Base-by-base conservation (phyloP, 2,888 invertebrate species). In the Ptychoptera contaminata region DNA sequence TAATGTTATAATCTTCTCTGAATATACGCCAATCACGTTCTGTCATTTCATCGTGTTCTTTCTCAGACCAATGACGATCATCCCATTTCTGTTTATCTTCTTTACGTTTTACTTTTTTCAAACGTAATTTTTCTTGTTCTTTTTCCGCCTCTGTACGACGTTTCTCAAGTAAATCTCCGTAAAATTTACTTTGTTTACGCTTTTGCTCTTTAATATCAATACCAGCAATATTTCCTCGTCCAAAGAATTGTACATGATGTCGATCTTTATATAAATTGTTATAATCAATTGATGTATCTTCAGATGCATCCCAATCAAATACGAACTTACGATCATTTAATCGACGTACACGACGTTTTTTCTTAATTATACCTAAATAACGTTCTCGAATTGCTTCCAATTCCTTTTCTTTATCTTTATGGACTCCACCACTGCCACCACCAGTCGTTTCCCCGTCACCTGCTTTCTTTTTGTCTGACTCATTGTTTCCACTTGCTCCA, bases 11-110 rank as follows among this genome's bases (percentile, higher is more conserved):
- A 68, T 99, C 98, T 67, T 99, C 98, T 51, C 96, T 77, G 63
- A 99, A 99, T 56, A 99, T 99, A 64, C 98, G 79, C 98, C 98
- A 99, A 70, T 99, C 98, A 55, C 98, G 74, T 63, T 99, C 97
- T 0, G 88, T 91, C 98, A 99, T 99, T 65, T 97, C 94, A 43
- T 81, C 79, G 1, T 82, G 68, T 9, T 80, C 80, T 62, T 98
- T 98, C 58, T 97, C 94, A 4, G 88, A 85, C 98, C 98, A 99
- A 64, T 99, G 98, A 6, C 98, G 77, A 62, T 99, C 97, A 65
- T 98, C 98, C 90, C 92, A 97, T 58, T 91, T 85, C 59, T 94
- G 93, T 67, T 97, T 97, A 52, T 96, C 97, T 68, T 98, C 97
- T 63, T 90, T 90, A 57, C 84, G 81, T 54, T 88, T 85, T 0